phyloP scores from a whole-genome alignment of 2,888 invertebrate species.

The Eubasilissa splendida region DNA sequence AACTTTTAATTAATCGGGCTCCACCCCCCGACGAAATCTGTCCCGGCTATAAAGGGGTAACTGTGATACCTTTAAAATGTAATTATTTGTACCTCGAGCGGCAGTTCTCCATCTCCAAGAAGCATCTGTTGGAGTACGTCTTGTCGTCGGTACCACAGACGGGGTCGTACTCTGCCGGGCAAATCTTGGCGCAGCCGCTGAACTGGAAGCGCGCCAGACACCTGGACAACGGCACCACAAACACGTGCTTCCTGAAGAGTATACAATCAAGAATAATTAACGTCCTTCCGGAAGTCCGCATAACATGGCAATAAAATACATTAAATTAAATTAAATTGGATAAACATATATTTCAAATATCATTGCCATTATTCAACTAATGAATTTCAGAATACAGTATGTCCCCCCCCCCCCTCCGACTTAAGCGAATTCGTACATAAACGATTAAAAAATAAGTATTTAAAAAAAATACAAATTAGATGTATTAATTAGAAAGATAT shows the following conservation, averaged over 20 bases:
- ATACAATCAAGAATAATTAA: background rate
- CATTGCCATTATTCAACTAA: too few relatives aligned
- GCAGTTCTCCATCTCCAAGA: constrained; percentile 93
- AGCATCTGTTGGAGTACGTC: constrained; percentile 95
- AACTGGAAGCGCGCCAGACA: constrained; percentile 90
- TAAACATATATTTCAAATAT: too few relatives aligned
- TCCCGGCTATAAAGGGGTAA: too few relatives aligned
- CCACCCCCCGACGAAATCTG: too few relatives aligned
- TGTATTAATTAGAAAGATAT: too few relatives aligned
- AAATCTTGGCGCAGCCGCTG: constrained; percentile 89
- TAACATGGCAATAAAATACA: background rate
- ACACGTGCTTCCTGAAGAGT: constrained; percentile 85
- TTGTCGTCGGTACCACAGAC: constrained; percentile 94
- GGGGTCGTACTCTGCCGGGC: constrained; percentile 89
- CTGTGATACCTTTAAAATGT: background rate
- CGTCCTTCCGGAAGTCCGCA: too few relatives aligned
- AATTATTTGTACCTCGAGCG: constrained; percentile 75
- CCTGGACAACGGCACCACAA: constrained; percentile 90
- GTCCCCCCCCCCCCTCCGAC: too few relatives aligned
- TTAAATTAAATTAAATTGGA: background rate
- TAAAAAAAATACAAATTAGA: too few relatives aligned
- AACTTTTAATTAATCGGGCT: too few relatives aligned
- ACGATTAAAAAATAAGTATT: too few relatives aligned
- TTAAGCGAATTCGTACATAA: too few relatives aligned
- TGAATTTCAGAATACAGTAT: too few relatives aligned